Evolutionary conservation across 2,888 invertebrate genomes (phyloP), one percentile per base, ranked within the genome.

Genomic region (Atrina japonica): DNA sequence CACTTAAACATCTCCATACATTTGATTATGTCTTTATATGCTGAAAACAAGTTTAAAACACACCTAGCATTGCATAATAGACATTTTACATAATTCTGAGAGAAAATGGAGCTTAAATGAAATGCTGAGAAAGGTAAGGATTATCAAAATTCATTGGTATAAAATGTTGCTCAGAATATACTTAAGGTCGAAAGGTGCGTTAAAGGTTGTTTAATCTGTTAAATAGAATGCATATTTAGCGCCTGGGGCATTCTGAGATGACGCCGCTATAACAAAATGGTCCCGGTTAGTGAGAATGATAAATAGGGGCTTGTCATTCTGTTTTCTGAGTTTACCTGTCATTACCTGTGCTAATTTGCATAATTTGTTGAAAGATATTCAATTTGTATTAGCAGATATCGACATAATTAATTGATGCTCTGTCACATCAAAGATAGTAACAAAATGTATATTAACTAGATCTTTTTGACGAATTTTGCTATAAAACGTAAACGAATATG

Each of bases 361-460:
- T 70, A 70, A 65, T 65, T 14, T 60, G 70, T 65, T 70, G 29
- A 53, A 45, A 70, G 70, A 60, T 70, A 70, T 70, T 70, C 70
- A 70, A 70, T 70, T 70, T 70, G 70, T 70, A 55, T 53, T 18
- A 47, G 52, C 45, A 45, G 58, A 41, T 69, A 65, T 70, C 65
- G 70, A 60, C 70, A 60, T 65, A 70, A 70, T 66, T 65, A 70
- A 70, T 65, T 70, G 55, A 70, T 59, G 40, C 45, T 35, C 58
- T 70, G 70, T 70, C 70, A 70, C 59, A 50, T 70, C 70, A 70
- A 70, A 70, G 64, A 60, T 40, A 53, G 52, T 29, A 35, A 70
- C 23, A 41, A 47, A 56, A 40, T 56, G 56, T 56, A 35, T 35
- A 7, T 5, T 7, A 11, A 35, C 6, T 35, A 35, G 5, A 35